Percentiles rank a stretch among this genome's conserved stretches.
Conservation (phyloP, 1,140 invertebrate species). For the Zaprionus taronus region DNA sequence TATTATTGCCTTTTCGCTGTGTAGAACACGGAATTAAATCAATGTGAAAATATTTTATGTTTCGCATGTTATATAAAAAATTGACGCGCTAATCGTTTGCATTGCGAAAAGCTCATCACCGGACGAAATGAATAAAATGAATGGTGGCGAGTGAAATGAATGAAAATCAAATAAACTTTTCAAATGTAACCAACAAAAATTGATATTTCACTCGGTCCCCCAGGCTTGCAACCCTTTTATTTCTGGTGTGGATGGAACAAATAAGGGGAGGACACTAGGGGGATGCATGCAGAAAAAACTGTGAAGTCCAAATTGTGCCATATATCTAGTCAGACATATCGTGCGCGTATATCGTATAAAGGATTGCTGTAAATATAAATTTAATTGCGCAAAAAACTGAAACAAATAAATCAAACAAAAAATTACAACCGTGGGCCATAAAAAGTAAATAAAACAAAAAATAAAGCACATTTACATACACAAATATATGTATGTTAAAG, state of each 20-base stretch:
- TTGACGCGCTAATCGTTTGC: slow-evolving; percentile 45
- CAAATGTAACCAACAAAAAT: slow-evolving; percentile 59
- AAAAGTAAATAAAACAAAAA: slow-evolving; percentile 18
- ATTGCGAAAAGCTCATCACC: slow-evolving; percentile 47
- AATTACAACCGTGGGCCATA: slow-evolving; percentile 15
- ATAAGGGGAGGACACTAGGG: background rate
- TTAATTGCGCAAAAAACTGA: slow-evolving; percentile 74
- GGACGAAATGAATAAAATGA: slow-evolving; percentile 57
- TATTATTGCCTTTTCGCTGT: slow-evolving; percentile 47
- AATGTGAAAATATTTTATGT: slow-evolving; percentile 60
- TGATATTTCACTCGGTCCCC: slow-evolving; percentile 34
- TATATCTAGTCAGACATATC: slow-evolving; percentile 62
- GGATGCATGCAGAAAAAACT: background rate
- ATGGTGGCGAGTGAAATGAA: slow-evolving; percentile 35
- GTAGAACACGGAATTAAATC: slow-evolving; percentile 59
- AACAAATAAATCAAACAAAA: slow-evolving; percentile 57
- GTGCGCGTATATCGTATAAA: slow-evolving; percentile 31
- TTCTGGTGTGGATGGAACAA: background rate
- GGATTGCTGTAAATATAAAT: slow-evolving; percentile 72
- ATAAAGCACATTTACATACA: background rate
- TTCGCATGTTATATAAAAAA: slow-evolving; percentile 26
- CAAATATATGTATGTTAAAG: background rate
- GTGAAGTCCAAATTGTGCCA: slow-evolving; percentile 33
- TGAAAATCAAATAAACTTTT: slow-evolving; percentile 69
- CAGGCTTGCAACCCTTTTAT: slow-evolving; percentile 19